Percentiles rank a stretch among this genome's conserved stretches.
phyloP scores from a whole-genome alignment of 2,113 vertebrate species.

The Raja brachyura region DNA sequence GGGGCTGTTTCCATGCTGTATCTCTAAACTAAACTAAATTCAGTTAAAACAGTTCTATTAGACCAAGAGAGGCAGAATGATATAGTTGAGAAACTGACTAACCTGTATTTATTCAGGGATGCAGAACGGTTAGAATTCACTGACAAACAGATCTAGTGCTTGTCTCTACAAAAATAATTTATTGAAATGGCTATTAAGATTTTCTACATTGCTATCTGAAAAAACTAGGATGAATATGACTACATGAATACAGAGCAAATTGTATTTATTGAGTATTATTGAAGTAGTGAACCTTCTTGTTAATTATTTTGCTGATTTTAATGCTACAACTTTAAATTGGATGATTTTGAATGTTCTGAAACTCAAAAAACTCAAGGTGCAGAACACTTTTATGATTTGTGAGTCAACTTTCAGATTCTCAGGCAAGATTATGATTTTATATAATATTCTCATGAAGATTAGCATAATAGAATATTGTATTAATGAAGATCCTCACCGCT shows the following conservation, averaged over 20 bases:
- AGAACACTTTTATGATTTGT: not conserved
- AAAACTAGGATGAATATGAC: not conserved
- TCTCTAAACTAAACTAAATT: no score
- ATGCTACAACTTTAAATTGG: not conserved
- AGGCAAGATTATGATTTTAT: not conserved
- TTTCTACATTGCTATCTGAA: not conserved
- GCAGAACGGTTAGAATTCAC: not conserved
- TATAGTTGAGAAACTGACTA: no score
- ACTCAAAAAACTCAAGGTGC: not conserved
- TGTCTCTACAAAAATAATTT: not conserved
- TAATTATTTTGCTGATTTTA: not conserved
- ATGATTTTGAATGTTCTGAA: not conserved
- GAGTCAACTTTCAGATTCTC: not conserved
- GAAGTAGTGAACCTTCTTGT: not conserved
- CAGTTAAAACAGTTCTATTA: not conserved
- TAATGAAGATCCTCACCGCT: not conserved
- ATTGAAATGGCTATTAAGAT: not conserved
- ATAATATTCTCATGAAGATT: not conserved
- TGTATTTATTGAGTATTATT: not conserved
- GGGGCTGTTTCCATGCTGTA: no score
- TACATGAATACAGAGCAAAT: not conserved
- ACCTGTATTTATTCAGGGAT: not conserved
- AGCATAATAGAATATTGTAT: not conserved
- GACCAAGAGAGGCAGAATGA: not conserved
- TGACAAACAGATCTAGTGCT: not conserved